Percentiles rank a stretch among this genome's conserved stretches.
Evolutionary conservation across 2,113 vertebrate species (phyloP).

Genomic region (Vombatus ursinus): DNA sequence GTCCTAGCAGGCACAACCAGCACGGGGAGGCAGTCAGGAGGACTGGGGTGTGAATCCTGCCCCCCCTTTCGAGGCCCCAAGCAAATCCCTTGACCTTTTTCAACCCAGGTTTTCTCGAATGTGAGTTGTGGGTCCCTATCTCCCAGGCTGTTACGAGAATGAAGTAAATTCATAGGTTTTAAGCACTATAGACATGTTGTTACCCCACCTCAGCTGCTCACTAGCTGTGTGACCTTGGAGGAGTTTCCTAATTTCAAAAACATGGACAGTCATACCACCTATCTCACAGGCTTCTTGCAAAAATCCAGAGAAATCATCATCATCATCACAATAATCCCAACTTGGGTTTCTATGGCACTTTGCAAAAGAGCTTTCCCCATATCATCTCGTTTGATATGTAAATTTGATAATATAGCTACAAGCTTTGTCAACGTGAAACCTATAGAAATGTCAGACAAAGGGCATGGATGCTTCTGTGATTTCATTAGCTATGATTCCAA

Average conservation of each 20-base stretch:
- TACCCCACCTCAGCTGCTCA: background rate
- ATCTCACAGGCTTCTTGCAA: too few species aligned
- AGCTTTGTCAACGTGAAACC: background rate
- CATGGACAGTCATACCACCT: background rate
- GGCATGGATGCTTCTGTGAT: background rate
- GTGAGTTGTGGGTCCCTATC: background rate
- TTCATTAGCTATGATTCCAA: background rate
- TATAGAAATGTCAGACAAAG: background rate
- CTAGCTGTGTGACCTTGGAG: background rate
- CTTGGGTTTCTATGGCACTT: background rate
- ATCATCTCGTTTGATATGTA: background rate
- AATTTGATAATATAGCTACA: background rate
- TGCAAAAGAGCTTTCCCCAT: too few species aligned
- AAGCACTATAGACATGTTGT: background rate
- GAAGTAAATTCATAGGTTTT: background rate
- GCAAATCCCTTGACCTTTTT: background rate
- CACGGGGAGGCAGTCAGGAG: background rate
- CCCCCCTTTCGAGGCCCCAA: background rate
- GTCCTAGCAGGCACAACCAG: too few species aligned
- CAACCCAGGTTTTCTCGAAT: too few species aligned
- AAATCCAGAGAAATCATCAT: too few species aligned
- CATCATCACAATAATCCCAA: background rate
- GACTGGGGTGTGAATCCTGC: background rate
- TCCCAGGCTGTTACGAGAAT: background rate
- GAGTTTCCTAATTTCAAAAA: background rate